Evolutionary conservation across 2,113 vertebrate species (phyloP).

Genomic region (Alligator mississippiensis): DNA sequence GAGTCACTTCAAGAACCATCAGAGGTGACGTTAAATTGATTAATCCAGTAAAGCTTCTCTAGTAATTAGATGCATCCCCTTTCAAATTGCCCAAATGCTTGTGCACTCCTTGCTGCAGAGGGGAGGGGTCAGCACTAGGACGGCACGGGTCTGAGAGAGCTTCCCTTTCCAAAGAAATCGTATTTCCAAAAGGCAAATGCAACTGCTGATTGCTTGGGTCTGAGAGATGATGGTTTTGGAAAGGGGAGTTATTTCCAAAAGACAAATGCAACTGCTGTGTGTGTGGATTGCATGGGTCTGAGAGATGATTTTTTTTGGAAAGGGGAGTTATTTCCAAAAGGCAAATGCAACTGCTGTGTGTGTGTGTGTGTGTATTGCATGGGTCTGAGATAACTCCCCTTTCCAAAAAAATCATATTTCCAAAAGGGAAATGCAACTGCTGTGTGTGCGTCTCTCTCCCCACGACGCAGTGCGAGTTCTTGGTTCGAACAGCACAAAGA

Average conservation of each 20-base stretch:
- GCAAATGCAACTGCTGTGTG: not conserved
- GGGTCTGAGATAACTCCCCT: not conserved
- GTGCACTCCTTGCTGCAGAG: not conserved
- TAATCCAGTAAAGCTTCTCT: conserved; percentile 67
- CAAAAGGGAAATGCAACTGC: not conserved
- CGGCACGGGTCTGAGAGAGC: not conserved
- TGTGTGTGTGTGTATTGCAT: not conserved
- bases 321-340: too few species aligned
- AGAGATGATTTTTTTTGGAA: not conserved
- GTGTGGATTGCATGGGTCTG: not conserved
- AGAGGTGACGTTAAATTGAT: conserved; percentile 70
- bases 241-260: too few species aligned
- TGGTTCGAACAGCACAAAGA: conserved; percentile 10
- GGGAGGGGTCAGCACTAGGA: not conserved
- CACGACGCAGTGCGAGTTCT: not conserved
- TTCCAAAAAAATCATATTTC: too few species aligned
- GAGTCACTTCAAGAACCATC: conserved; percentile 62
- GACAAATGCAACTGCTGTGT: not conserved
- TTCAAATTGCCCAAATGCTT: conserved; percentile 41
- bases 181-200: conserved; percentile 15
- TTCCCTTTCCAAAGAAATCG: not conserved
- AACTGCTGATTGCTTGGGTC: not conserved
- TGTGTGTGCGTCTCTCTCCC: not conserved
- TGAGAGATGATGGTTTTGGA: not conserved
- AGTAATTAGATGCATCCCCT: conserved; percentile 57